These are phyloP conservation scores for Nymphalis urticae DNA, from an alignment of 2,888 invertebrate species.

Conservation along the genomic window DNA sequence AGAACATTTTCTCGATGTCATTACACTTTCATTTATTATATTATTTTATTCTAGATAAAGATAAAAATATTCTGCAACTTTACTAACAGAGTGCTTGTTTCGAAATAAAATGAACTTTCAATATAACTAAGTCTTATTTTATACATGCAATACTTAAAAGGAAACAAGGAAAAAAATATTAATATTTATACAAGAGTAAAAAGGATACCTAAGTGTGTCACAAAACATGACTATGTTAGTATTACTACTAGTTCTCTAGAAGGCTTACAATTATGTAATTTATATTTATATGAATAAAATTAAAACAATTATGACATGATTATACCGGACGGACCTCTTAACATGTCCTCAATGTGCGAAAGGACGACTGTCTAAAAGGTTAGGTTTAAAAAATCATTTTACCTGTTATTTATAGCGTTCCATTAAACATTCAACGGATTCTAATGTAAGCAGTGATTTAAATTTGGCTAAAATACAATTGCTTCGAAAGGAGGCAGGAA, in stretches of 20 bases:
- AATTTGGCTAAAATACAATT: too few species aligned
- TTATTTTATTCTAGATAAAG: background rate
- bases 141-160: background rate
- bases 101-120: background rate
- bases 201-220: constrained; percentile 17
- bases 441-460: too few species aligned
- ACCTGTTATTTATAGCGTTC: too few species aligned
- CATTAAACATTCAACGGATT: too few species aligned
- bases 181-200: constrained; percentile 10
- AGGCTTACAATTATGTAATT: constrained; percentile 3
- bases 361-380: too few species aligned
- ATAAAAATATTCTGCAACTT: background rate
- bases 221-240: constrained; percentile 14
- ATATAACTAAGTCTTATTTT: background rate
- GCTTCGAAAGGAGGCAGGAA: too few species aligned
- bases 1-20: background rate
- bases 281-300: background rate
- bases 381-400: too few species aligned
- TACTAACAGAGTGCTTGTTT: background rate
- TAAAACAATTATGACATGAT: background rate
- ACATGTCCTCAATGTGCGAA: too few species aligned
- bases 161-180: constrained; percentile 11
- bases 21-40: too few species aligned
- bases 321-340: too few species aligned
- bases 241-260: constrained; percentile 2